phyloP scores from a whole-genome alignment of 2,888 invertebrate genomes.

The Empis stercorea region DNA sequence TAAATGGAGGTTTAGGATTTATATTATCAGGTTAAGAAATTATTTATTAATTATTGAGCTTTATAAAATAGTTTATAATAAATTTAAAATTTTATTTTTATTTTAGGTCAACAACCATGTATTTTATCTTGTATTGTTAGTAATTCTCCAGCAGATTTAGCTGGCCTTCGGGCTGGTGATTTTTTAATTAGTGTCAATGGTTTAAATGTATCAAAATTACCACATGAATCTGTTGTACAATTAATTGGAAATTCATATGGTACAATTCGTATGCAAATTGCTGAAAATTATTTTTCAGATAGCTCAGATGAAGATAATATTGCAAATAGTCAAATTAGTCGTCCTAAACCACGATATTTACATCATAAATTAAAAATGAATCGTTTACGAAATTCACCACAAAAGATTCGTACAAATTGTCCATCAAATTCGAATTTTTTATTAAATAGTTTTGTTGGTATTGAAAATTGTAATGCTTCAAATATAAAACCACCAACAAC shows the following conservation, averaged over 20 bases:
- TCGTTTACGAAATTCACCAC: conserved; percentile 45
- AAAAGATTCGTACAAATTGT: conserved; percentile 24
- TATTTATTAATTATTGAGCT: background rate
- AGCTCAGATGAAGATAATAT: conserved; percentile 67
- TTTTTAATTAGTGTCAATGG: conserved; percentile 86
- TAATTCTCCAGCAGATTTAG: conserved; percentile 67
- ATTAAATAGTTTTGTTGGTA: background rate
- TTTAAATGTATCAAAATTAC: conserved; percentile 77
- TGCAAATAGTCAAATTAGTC: conserved; percentile 29
- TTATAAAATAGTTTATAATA: background rate
- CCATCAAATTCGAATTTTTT: conserved; percentile 21
- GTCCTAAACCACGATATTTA: conserved; percentile 33
- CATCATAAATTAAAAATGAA: conserved; percentile 42
- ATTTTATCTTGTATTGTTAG: conserved; percentile 85
- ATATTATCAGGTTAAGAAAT: conserved; percentile 71
- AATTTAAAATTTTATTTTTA: background rate
- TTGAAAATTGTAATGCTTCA: too few species aligned
- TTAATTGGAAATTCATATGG: conserved; percentile 79
- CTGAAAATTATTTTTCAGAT: conserved; percentile 74
- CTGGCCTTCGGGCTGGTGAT: conserved; percentile 83
- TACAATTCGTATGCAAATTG: conserved; percentile 71
- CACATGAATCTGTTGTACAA: conserved; percentile 87
- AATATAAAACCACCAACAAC: too few species aligned
- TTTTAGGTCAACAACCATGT: conserved; percentile 72
- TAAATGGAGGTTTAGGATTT: conserved; percentile 92